Evolutionary conservation across 2,888 invertebrate species (phyloP).

Genomic region (Stenodera caucasica): DNA sequence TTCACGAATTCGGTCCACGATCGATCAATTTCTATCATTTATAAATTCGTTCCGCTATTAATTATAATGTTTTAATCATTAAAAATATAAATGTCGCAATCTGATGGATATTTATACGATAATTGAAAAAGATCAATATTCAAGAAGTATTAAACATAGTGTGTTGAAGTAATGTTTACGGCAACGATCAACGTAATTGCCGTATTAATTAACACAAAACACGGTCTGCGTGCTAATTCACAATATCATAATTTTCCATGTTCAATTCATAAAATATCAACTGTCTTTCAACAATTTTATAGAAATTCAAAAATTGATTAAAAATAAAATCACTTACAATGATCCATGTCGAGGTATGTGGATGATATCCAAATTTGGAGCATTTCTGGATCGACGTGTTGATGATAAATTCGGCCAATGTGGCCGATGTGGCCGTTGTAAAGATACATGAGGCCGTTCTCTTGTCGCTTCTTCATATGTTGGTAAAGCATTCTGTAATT

Average conservation of each 20-base stretch:
- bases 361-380: conserved; percentile 47
- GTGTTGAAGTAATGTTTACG: conserved; percentile 39
- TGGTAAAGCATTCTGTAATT: conserved; percentile 53
- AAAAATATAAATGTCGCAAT: conserved; percentile 11
- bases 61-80: background rate
- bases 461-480: conserved; percentile 59
- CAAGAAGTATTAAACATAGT: conserved; percentile 35
- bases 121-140: conserved; percentile 34
- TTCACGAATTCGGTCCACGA: background rate
- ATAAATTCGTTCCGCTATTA: background rate
- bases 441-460: conserved; percentile 42
- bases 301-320: conserved; percentile 10
- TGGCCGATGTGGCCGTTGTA: conserved; percentile 46
- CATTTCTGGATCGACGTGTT: conserved; percentile 45
- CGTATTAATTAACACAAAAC: conserved; percentile 48
- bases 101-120: conserved; percentile 29
- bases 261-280: conserved; percentile 27
- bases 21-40: background rate
- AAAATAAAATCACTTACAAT: conserved; percentile 47
- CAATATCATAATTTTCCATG: conserved; percentile 47
- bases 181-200: conserved; percentile 42
- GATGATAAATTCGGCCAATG: conserved; percentile 52
- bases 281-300: background rate
- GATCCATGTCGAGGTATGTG: conserved; percentile 53
- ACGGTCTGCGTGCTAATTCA: conserved; percentile 48